These are phyloP conservation scores for Apostichopus californicus DNA, from an alignment of 35 echinoderm and acorn worm species.

Conservation along the genomic window DNA sequence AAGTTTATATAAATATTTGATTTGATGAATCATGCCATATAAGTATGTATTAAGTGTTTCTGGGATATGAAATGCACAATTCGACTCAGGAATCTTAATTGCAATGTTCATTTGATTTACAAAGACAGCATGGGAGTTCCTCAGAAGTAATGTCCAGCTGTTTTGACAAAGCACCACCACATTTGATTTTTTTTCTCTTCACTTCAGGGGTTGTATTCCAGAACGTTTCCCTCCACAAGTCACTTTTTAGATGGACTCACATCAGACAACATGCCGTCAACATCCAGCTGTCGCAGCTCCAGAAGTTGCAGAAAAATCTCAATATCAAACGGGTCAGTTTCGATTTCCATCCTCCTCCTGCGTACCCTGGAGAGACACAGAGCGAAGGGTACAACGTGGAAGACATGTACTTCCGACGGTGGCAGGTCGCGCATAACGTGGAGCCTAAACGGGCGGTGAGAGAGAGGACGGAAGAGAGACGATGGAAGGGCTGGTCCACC, in stretches of 20 bases:
- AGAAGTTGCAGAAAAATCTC: not conserved
- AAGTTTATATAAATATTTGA: not conserved
- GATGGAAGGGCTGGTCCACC: conserved; percentile 28
- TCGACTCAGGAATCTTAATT: too few species aligned
- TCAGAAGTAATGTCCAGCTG: too few species aligned
- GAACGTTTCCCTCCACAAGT: conserved; percentile 37
- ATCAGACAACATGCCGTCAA: not conserved
- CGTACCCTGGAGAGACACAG: not conserved
- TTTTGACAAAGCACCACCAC: too few species aligned
- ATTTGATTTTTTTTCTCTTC: not conserved
- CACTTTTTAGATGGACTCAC: not conserved
- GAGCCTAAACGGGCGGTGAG: not conserved
- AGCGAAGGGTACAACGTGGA: conserved; percentile 43
- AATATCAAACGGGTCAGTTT: conserved; percentile 6
- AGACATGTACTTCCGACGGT: conserved; percentile 47
- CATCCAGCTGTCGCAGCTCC: not conserved
- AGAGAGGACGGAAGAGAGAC: not conserved
- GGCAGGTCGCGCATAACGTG: conserved; percentile 35
- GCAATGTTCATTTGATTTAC: too few species aligned
- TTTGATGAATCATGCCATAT: not conserved
- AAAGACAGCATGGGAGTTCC: too few species aligned
- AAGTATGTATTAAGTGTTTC: too few species aligned
- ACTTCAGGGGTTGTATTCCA: conserved; percentile 30
- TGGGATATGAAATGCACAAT: too few species aligned
- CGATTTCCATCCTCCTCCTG: conserved; percentile 11